Conservation (phyloP, 2,888 invertebrate genomes). For the Cataglyphis altisquamis region DNA sequence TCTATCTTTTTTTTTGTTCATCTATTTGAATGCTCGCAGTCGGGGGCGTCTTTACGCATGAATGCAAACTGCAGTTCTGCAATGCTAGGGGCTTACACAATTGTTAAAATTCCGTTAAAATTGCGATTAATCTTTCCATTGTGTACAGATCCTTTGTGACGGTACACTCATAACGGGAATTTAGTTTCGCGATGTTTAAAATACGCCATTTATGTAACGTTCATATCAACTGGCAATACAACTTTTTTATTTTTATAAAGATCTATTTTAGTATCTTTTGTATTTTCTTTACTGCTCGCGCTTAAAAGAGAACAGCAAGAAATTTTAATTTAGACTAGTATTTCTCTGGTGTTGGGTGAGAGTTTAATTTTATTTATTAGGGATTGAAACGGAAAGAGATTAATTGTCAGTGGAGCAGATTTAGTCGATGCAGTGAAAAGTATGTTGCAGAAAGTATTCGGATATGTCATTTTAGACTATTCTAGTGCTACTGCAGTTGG, state of each 20-base stretch:
- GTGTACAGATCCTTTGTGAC: constrained; percentile 6
- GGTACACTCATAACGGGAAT: background rate
- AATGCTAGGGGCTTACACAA: background rate
- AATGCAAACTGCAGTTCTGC: constrained; percentile 25
- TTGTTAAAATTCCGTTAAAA: constrained; percentile 34
- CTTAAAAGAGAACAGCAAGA: background rate
- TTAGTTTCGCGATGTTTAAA: constrained; percentile 22
- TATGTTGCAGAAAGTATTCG: constrained; percentile 47
- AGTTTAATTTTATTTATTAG: constrained; percentile 31
- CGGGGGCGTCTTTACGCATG: background rate
- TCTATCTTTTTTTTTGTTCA: background rate
- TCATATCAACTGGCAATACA: background rate
- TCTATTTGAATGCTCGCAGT: constrained; percentile 8
- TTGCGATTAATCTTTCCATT: constrained; percentile 29
- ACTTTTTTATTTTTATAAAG: constrained; percentile 9
- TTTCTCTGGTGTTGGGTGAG: background rate
- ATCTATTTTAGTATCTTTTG: constrained; percentile 12
- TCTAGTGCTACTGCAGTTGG: constrained; percentile 43
- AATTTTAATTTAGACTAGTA: background rate
- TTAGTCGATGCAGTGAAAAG: constrained; percentile 29
- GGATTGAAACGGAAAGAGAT: constrained; percentile 17
- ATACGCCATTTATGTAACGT: constrained; percentile 6
- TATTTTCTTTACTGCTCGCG: constrained; percentile 20
- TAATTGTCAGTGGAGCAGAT: constrained; percentile 41
- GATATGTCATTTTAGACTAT: constrained; percentile 42